phyloP scores from a whole-genome alignment of 2,113 vertebrate species.

The Corydoras maculifer region DNA sequence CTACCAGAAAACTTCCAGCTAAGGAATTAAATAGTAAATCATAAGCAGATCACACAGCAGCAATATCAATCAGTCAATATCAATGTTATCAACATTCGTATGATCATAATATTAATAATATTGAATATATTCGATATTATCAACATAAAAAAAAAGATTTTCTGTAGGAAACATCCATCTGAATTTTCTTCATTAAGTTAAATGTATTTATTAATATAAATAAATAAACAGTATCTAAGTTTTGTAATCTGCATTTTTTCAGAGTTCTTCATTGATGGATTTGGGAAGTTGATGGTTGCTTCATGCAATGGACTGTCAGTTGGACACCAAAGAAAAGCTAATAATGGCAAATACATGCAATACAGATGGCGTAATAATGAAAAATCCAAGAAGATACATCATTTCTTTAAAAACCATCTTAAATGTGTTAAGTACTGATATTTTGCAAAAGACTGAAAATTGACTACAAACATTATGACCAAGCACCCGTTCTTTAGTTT shows the following conservation, averaged over 20 bases:
- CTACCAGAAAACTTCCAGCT: too few relatives aligned
- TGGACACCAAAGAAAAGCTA: slow-evolving; percentile 46
- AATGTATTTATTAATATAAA: background rate
- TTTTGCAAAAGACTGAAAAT: too few relatives aligned
- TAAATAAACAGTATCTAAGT: background rate
- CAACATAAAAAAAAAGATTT: too few relatives aligned
- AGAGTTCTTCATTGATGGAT: slow-evolving; percentile 71
- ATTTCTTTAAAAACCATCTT: slow-evolving; percentile 52
- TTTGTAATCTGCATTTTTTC: background rate
- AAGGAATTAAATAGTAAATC: too few relatives aligned
- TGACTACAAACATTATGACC: too few relatives aligned
- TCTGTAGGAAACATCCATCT: too few relatives aligned
- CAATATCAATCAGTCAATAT: too few relatives aligned
- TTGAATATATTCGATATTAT: too few relatives aligned
- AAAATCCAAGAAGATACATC: slow-evolving; percentile 33
- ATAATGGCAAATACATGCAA: background rate
- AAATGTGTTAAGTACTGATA: slow-evolving; percentile 44
- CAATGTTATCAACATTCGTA: too few relatives aligned
- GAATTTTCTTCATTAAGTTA: background rate
- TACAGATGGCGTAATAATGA: slow-evolving; percentile 25
- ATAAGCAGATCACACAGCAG: too few relatives aligned
- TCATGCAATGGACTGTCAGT: slow-evolving; percentile 54
- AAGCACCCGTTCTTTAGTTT: too few relatives aligned
- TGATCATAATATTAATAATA: too few relatives aligned
- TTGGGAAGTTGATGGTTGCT: slow-evolving; percentile 62